Evolutionary conservation across 2,888 invertebrate genomes (phyloP), one percentile per base, ranked within the genome.

Genomic region (Alcis repandata): DNA sequence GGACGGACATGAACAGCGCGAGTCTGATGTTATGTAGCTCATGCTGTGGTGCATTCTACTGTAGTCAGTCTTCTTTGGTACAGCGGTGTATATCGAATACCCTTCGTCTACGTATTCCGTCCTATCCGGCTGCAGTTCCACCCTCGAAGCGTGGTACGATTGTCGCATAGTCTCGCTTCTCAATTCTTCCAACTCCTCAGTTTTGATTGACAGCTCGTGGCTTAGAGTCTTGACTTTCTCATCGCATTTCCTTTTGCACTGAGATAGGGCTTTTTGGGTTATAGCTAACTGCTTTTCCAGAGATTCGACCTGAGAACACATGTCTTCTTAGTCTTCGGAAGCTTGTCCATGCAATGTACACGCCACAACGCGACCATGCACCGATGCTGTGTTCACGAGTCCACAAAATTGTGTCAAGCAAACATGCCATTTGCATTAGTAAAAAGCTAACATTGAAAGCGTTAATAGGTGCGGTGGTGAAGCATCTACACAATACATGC

Each of bases 221-320:
- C 94, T 94, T 40, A 95, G 84, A 3, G 93, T 94, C 62, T 94
- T 94, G 17, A 94, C 88, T 69, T 93, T 94, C 68, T 95, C 95
- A 61, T 94, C 94, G 67, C 92, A 94, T 63, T 92, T 93, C 72
- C 91, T 90, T 73, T 94, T 90, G 78, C 92, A 94, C 69, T 93
- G 91, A n/a, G 91, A 90, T 72, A 95, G 83, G 63, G 94, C 93
- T 73, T 91, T 87, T 62, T 94, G 93, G 63, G 95, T 89, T 68
- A 94, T 89, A 59, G 90, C 80, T 72, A 95, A 87, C 87, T 94
- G 94, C 76, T 93, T 90, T 83, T 95, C 95, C 77, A 95, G 86
- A 73, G 94, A 95, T 84, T 94, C 94, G 32, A 94, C 94, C 94
- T 94, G 92, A 85, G 92, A 90, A 93, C 86, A 92, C 88, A 91